Evolutionary conservation across 2,113 vertebrate genomes (phyloP), one percentile per base, ranked within the genome.

Genomic region (Marmota monax): DNA sequence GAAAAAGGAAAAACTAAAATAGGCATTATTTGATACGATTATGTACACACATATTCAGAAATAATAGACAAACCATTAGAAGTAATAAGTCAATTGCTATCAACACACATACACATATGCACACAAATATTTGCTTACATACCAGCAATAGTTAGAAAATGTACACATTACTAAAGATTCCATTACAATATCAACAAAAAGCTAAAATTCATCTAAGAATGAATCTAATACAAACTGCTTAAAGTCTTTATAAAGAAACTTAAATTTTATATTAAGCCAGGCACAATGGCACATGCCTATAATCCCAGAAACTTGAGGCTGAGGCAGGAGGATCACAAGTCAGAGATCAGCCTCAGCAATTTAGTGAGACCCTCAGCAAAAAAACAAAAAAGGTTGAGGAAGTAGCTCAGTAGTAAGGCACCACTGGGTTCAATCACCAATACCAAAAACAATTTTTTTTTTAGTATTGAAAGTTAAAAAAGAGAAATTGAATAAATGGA

Each of bases 191-290:
- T 65, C 32, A 76, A 51, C 63, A 84, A 79, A 69, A 92, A 92
- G 18, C 29, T 94, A 18, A 80, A 92, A 79, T 63, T 95, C 77
- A 45, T 56, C 37, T 79, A 63, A 20, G 29, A 95, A 73, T 45
- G 7, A 74, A 80, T 72, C 39, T 65, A 88, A 76, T 10, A 67
- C 42, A 89, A 39, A 20, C 53, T 78, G 39, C n/a, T 16, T 34
- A 51, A 82, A 23, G 7, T 39, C 27, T 94, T 87, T 79, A 80
- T 79, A 77, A 65, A 32, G 39, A 94, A 89, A 84, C 3, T 70
- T 25, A 80, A 56, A 34, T 42, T 67, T 79, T 92, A 58, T 20
- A 58, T 58, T 58, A 20, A 58, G 18, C 20, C 56, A 58, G 7
- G 23, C 61, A 27, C 22, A 25, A 18, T 63, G 23, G 23, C 61